phyloP scores from a whole-genome alignment of 2,797 vertebrate species.

The Enteromius argenteus region DNA sequence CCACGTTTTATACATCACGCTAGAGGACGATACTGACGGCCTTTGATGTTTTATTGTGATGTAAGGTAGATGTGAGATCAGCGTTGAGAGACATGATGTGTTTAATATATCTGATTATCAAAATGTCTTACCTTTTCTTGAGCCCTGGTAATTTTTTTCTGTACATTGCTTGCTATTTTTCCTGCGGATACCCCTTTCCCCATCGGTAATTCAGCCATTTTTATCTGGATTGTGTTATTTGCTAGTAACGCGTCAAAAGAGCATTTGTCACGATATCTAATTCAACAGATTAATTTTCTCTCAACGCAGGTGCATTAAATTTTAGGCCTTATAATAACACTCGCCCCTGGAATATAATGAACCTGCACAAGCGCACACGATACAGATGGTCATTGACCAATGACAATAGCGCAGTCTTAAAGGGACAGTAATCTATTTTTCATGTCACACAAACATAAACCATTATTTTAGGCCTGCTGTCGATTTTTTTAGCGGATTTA shows the following conservation, averaged over 20 bases:
- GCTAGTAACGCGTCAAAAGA: neutral
- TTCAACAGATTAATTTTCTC: neutral
- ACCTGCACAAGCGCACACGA: slow-evolving; percentile 47
- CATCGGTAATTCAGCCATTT: slow-evolving; percentile 97
- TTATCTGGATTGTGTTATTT: slow-evolving; percentile 67
- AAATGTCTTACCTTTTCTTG: slow-evolving; percentile 91
- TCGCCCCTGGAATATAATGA: slow-evolving; percentile 40
- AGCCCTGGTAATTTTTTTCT: slow-evolving; percentile 96
- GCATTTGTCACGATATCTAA: slow-evolving; percentile 34
- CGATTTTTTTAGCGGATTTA: neutral
- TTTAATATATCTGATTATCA: neutral
- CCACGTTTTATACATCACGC: neutral
- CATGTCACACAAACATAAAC: neutral
- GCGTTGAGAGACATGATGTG: neutral
- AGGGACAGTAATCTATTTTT: slow-evolving; percentile 44
- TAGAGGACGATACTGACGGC: neutral
- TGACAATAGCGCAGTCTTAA: slow-evolving; percentile 56
- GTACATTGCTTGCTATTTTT: slow-evolving; percentile 95
- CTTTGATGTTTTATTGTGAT: neutral
- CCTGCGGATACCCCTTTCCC: slow-evolving; percentile 96
- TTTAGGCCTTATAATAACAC: slow-evolving; percentile 42
- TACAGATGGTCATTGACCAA: slow-evolving; percentile 43
- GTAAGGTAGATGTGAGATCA: too few relatives aligned
- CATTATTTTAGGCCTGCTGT: neutral
- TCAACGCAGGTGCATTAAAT: slow-evolving; percentile 12